Conservation (phyloP, 2,797 vertebrate species). For the Gymnopithys bicolor region DNA sequence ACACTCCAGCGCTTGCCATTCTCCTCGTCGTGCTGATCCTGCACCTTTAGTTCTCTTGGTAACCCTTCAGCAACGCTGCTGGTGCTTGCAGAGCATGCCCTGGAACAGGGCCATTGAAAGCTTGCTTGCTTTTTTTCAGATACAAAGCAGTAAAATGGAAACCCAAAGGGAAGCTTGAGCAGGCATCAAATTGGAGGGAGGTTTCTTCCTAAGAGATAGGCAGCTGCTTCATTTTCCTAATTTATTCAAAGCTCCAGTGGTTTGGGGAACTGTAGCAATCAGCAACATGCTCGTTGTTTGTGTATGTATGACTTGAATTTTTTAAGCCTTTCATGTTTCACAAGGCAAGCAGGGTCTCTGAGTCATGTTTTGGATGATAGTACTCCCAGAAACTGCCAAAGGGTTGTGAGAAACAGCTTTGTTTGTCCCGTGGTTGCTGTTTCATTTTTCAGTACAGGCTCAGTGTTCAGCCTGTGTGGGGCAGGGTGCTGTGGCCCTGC, state of each 20-base stretch:
- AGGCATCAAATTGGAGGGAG: neutral
- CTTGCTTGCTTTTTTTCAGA: neutral
- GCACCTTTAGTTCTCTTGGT: neutral
- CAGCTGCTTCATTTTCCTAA: neutral
- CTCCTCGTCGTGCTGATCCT: neutral
- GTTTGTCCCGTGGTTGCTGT: neutral
- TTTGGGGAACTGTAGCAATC: neutral
- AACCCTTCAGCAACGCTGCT: neutral
- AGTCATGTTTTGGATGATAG: neutral
- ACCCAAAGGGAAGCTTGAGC: neutral
- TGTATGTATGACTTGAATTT: neutral
- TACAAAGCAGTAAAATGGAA: neutral
- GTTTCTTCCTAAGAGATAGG: neutral
- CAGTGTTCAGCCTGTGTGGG: fast-evolving
- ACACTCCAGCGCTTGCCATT: fast-evolving
- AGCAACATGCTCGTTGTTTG: neutral
- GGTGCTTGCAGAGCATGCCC: neutral
- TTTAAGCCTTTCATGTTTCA: neutral
- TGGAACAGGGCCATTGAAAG: neutral
- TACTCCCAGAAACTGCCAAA: neutral
- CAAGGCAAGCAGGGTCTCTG: neutral
- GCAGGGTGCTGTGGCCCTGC: neutral
- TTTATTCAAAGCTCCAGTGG: neutral
- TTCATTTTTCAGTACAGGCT: neutral
- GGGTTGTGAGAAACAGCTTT: neutral